Conservation (phyloP, 2,797 vertebrate genomes). For the Toxotes lorentzi region DNA sequence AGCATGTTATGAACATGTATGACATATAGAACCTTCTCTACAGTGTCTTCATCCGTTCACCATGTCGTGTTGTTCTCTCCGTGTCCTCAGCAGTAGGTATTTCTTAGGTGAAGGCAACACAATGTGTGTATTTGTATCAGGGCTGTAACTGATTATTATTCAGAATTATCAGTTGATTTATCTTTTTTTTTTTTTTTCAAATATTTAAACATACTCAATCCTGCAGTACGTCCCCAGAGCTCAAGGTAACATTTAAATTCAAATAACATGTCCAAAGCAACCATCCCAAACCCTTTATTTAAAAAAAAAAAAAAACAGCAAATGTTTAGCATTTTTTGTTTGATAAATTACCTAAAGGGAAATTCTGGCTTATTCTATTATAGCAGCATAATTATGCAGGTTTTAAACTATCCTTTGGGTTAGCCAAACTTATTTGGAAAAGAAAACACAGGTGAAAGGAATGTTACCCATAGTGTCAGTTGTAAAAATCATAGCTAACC, state of each 20-base stretch:
- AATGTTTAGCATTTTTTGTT: slow-evolving; percentile 1
- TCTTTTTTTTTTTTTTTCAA: not conserved
- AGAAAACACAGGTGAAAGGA: not conserved
- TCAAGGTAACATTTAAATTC: slow-evolving; percentile 3
- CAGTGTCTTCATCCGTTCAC: not conserved
- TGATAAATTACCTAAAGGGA: not conserved
- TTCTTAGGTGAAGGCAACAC: not conserved
- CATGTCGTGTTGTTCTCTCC: not conserved
- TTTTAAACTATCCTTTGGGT: not conserved
- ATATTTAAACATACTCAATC: not conserved
- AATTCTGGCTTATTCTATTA: not conserved
- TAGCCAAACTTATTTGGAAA: not conserved
- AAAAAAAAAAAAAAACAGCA: slow-evolving; percentile 1
- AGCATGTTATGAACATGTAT: slow-evolving; percentile 46
- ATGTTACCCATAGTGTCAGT: not conserved
- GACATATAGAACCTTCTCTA: slow-evolving; percentile 1
- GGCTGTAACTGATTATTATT: not conserved
- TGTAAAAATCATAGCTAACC: slow-evolving; percentile 19
- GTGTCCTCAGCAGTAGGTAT: not conserved
- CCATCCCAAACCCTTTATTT: slow-evolving; percentile 13
- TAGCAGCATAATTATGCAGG: not conserved
- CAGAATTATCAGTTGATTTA: not conserved
- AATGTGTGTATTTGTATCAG: slow-evolving; percentile 6
- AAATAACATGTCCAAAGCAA: not conserved
- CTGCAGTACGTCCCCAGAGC: not conserved